Base-by-base conservation (phyloP, 2,113 vertebrate species). In the Cryptotis parvus region DNA sequence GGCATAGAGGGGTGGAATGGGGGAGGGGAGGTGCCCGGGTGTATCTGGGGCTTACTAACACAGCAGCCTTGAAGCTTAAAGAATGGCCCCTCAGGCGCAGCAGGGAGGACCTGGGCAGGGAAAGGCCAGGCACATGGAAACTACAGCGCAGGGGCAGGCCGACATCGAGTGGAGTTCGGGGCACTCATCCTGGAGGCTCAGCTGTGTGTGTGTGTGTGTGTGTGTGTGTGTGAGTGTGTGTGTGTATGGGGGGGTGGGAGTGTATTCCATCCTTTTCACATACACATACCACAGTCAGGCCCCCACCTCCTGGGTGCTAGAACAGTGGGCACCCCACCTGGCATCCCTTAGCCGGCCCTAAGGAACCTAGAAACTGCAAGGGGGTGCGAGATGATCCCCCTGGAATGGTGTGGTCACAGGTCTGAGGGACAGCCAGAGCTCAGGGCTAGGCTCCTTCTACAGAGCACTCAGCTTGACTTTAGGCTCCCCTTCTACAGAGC, bases 51-150 rank as follows among this genome's bases (percentile, higher is more conserved):
- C 83, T 93, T 49, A 58, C 90, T 77, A 94, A 91, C 75, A n/a
- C 43, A 89, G 87, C 84, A 69, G 81, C 79, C 26, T 83, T 74
- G 15, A 70, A 89, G 61, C 79, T 65, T 78, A 80, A 95, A 41
- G 76, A 68, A 66, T 65, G 91, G 58, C 84, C 27, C 80, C 90
- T n/a, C 9, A 10, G 39, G 26, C 74, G 63, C 63, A 37, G 39
- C 3, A 93, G 93, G 92, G 80, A 92, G 90, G 93, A 70, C 58
- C 68, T n/a, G n/a, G 0, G 4, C n/a, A n/a, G 90, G 83, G 93
- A 84, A 39, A 35, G 11, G 66, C 88, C 90, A 85, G 76, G 73
- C 26, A 2, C 77, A 90, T 70, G 90, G 95, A 92, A 94, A 94
- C 55, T 88, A 85, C 75, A 58, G 84, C 72, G 78, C 91, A 65